Base-by-base conservation (phyloP, 2,888 invertebrate genomes). In the Stomorhina lunata region DNA sequence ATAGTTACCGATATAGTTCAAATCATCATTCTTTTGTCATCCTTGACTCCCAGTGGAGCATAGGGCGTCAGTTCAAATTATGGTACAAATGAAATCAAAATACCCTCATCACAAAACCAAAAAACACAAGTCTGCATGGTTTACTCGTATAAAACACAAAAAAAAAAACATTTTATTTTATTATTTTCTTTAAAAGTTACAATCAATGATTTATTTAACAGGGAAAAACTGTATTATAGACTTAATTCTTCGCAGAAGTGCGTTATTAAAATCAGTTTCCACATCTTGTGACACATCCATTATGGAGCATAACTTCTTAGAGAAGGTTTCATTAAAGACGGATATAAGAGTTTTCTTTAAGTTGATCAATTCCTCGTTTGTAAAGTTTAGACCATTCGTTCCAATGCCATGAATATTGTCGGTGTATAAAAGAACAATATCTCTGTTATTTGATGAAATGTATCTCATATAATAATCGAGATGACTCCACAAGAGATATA, bases 401-500 rank as follows among this genome's bases (percentile, higher is more conserved):
- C 53, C 75, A 45, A 32, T n/a, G 1, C 53, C 68, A 27, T 68
- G 61, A 12, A 61, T 43, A 7, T 59, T 66, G 5, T 80, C 80
- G 4, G 40, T 61, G 9, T 80, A 75, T 5, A 80, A n/a, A 9
- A 66, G 48, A 78, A 59, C 55, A 15, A 48, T 53, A 0, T 89
- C 87, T 25, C 86, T 86, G n/a, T 87, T 85, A 45, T 89, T 88
- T 17, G 93, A 92, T 68, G 94, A 92, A 0, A 94, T 93, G 84
- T 93, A 92, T 69, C 94, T 91, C 91, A 95, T 93, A 87, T 94
- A 95, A 87, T 94, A 94, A 86, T 95, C 94, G 65, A 95, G 90
- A 90, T 95, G 96, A 66, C 94, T 93, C 96, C 96, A 96, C 83
- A 96, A 92, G 81, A 96, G 92, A 87, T 95, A 95, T 68, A 96